A percentile compares a stretch with the other conserved stretches of the same genome.
phyloP scores from a whole-genome alignment of 2,797 vertebrate genomes.

The Dryobates pubescens region DNA sequence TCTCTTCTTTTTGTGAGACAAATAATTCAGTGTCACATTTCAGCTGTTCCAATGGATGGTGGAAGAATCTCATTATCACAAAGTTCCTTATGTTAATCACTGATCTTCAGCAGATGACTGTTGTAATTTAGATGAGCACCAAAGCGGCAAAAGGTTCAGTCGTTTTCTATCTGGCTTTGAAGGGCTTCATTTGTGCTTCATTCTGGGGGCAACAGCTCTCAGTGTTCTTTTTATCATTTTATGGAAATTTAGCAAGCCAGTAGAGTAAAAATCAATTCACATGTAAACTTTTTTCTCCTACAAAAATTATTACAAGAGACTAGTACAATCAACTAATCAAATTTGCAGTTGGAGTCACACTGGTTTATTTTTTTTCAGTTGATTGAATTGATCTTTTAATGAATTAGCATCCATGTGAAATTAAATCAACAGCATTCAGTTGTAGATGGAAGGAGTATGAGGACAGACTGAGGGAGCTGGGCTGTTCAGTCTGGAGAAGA shows the following conservation, averaged over 20 bases:
- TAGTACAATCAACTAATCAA: conserved; percentile 46
- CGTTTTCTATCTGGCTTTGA: background rate
- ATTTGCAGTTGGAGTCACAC: conserved; percentile 30
- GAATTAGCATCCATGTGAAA: conserved; percentile 37
- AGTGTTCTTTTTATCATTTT: background rate
- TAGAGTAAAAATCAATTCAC: conserved; percentile 22
- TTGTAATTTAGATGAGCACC: background rate
- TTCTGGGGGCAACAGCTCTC: background rate
- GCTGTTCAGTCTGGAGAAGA: too few relatives aligned
- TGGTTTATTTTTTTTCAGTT: conserved; percentile 27
- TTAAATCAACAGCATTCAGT: conserved; percentile 27
- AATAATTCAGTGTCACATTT: background rate
- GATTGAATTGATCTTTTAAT: conserved; percentile 56
- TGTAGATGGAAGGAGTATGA: conserved; percentile 8
- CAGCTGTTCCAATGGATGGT: background rate
- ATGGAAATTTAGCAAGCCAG: background rate
- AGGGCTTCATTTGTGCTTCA: background rate
- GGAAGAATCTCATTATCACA: background rate
- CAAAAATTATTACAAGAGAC: conserved; percentile 44
- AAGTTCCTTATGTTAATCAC: background rate
- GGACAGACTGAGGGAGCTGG: too few relatives aligned
- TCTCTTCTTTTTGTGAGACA: background rate
- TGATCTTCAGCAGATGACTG: background rate
- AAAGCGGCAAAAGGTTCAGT: background rate
- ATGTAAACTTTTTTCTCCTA: background rate